These are phyloP conservation scores for Trilocha varians DNA, from an alignment of 2,888 invertebrate genomes.

Conservation along the genomic window DNA sequence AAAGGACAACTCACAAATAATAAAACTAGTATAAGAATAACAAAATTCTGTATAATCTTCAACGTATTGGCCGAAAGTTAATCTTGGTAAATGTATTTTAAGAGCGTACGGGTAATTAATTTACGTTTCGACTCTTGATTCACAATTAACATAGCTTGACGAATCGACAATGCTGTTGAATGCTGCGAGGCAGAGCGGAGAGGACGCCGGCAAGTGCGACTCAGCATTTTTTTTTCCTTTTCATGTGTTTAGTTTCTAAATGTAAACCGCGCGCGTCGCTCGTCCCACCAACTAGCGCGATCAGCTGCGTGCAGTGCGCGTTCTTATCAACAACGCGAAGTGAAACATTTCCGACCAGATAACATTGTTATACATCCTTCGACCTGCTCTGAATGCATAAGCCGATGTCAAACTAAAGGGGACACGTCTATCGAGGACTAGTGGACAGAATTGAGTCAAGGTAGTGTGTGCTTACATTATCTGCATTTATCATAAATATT, in stretches of 20 bases:
- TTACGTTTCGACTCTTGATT: slow-evolving; percentile 3
- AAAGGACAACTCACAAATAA: not conserved
- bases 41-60: not conserved
- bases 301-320: slow-evolving; percentile 21
- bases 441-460: slow-evolving; percentile 50
- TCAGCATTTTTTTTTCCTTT: slow-evolving; percentile 55
- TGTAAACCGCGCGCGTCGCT: slow-evolving; percentile 46
- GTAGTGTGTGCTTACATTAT: slow-evolving; percentile 40
- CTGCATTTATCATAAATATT: slow-evolving; percentile 31
- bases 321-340: slow-evolving; percentile 20
- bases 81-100: not conserved
- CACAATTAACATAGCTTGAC: slow-evolving; percentile 17
- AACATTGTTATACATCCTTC: not conserved
- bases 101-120: not conserved
- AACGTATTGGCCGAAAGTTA: not conserved
- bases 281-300: slow-evolving; percentile 32
- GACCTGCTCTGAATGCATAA: not conserved
- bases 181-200: slow-evolving; percentile 24
- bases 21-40: not conserved
- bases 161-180: slow-evolving; percentile 34
- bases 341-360: slow-evolving; percentile 8
- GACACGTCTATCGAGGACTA: slow-evolving; percentile 23
- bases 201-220: slow-evolving; percentile 19
- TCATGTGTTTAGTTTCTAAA: slow-evolving; percentile 66
- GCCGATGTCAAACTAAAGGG: not conserved